phyloP scores from a whole-genome alignment of 2,113 vertebrate genomes.

The Oreochromis tanganicae region DNA sequence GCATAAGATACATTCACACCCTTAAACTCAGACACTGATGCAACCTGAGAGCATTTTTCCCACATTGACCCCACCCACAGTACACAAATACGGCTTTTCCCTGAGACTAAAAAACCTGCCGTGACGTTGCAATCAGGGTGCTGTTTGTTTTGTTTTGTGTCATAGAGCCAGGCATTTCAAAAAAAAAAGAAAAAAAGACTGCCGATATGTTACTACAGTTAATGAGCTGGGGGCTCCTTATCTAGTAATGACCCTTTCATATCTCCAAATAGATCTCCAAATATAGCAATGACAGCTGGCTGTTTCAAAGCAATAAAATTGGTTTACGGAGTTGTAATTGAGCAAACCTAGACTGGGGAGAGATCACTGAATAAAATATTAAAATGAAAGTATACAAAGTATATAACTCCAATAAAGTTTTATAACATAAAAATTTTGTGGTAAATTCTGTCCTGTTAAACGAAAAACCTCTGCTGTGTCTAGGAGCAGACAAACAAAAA shows the following conservation, averaged over 20 bases:
- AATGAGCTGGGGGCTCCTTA: background rate
- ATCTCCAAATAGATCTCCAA: background rate
- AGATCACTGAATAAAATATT: background rate
- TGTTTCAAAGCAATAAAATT: background rate
- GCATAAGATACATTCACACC: slow-evolving; percentile 10
- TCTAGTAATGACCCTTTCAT: background rate
- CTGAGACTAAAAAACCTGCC: background rate
- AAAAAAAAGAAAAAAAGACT: background rate
- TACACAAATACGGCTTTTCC: background rate
- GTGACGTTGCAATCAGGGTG: background rate
- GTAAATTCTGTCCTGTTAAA: background rate
- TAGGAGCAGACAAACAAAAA: rapidly evolving
- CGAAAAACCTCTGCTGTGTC: background rate
- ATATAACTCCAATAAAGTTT: background rate
- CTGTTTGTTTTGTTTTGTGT: background rate
- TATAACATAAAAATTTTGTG: rapidly evolving
- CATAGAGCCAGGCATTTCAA: rapidly evolving
- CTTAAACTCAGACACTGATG: background rate
- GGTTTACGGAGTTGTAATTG: background rate
- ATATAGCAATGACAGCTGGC: rapidly evolving
- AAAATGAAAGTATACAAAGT: background rate
- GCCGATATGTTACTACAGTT: background rate
- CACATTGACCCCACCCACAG: background rate
- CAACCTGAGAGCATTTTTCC: background rate
- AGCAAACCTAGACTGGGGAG: background rate